Percentiles rank a stretch among this genome's conserved stretches.
Conservation (phyloP, 2,888 invertebrate species). For the Hirtodrosophila duncani region DNA sequence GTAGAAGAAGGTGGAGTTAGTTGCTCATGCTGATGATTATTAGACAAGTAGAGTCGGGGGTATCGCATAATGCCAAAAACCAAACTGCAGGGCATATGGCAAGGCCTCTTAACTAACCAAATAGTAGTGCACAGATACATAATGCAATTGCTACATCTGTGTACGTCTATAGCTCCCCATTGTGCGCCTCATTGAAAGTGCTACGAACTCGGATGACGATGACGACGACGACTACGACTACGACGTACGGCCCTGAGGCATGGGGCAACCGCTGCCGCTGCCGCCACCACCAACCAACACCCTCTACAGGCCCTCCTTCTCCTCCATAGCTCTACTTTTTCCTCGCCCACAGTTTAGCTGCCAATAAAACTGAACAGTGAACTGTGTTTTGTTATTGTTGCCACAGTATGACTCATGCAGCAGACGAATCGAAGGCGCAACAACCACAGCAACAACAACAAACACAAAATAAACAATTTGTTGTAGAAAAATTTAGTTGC, state of each 20-base stretch:
- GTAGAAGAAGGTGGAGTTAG: conserved; percentile 25
- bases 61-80: conserved; percentile 10
- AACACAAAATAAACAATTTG: conserved; percentile 51
- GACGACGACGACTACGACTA: conserved; percentile 39
- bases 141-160: not conserved
- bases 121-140: conserved; percentile 3
- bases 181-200: conserved; percentile 68
- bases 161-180: conserved; percentile 35
- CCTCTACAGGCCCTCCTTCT: not conserved
- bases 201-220: conserved; percentile 69
- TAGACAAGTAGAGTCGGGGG: not conserved
- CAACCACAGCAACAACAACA: conserved; percentile 47
- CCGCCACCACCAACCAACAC: conserved; percentile 15
- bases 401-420: conserved; percentile 62
- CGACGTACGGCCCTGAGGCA: conserved; percentile 27
- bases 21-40: conserved; percentile 43
- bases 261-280: not conserved
- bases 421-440: conserved; percentile 56
- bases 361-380: conserved; percentile 67
- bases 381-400: conserved; percentile 39
- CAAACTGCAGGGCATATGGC: conserved; percentile 24
- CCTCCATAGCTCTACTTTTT: conserved; percentile 8
- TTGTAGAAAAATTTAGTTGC: conserved; percentile 69
- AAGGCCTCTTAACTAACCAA: too few species aligned
- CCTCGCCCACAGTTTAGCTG: conserved; percentile 55